Conservation (phyloP, 2,888 invertebrate genomes). For the Dioctria rufipes region DNA sequence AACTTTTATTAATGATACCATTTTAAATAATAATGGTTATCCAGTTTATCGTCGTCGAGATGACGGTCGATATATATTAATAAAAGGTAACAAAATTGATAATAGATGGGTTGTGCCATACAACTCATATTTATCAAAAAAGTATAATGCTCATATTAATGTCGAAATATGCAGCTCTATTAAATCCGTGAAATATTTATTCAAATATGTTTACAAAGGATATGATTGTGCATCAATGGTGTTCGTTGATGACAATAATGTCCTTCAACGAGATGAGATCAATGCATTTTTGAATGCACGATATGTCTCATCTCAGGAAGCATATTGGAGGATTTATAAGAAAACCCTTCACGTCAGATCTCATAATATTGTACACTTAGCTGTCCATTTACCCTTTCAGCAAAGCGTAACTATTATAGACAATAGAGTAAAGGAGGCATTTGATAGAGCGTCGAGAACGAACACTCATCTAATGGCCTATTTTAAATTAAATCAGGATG, state of each 20-base stretch:
- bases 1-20: too few relatives aligned
- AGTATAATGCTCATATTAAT: neutral
- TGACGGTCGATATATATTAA: too few relatives aligned
- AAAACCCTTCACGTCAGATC: neutral
- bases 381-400: slow-evolving; percentile 8
- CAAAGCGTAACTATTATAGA: too few relatives aligned
- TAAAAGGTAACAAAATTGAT: neutral
- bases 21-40: too few relatives aligned
- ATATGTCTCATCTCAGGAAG: neutral
- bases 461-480: slow-evolving; percentile 12
- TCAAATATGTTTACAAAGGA: slow-evolving; percentile 22
- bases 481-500: slow-evolving; percentile 53
- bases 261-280: neutral
- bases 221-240: neutral
- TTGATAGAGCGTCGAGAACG: neutral
- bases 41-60: too few relatives aligned
- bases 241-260: neutral
- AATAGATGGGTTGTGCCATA: slow-evolving; percentile 23
- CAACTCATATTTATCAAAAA: neutral
- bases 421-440: too few relatives aligned
- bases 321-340: neutral
- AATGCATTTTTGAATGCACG: neutral
- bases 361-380: neutral
- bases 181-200: neutral
- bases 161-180: neutral